Evolutionary conservation across 2,888 invertebrate genomes (phyloP).

Genomic region (Drosophila picticornis): DNA sequence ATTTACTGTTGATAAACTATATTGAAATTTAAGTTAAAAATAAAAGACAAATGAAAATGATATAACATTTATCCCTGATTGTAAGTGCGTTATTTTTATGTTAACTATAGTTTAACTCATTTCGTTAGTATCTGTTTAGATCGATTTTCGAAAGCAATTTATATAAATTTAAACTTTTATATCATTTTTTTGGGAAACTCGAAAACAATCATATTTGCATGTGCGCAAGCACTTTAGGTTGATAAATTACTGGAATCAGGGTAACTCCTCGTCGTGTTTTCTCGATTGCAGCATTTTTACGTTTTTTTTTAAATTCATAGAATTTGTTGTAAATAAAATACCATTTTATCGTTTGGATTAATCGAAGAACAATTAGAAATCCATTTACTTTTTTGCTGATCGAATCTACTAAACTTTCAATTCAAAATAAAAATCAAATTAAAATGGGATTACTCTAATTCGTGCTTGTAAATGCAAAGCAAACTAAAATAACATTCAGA

Average conservation of each 20-base stretch:
- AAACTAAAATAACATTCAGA: conserved; percentile 50
- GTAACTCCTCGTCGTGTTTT: not conserved
- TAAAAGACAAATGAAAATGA: not conserved
- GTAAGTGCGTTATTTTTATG: not conserved
- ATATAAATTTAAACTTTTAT: not conserved
- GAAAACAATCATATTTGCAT: not conserved
- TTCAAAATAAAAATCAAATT: conserved; percentile 18
- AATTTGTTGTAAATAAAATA: not conserved
- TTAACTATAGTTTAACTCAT: not conserved
- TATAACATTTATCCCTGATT: not conserved
- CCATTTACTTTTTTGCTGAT: conserved; percentile 3
- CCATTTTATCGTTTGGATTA: not conserved
- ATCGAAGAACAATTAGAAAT: conserved; percentile 12
- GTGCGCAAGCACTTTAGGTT: not conserved
- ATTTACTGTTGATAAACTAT: not conserved
- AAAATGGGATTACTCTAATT: conserved; percentile 31
- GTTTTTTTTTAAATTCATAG: not conserved
- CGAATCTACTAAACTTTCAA: conserved; percentile 24
- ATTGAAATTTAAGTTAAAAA: not conserved
- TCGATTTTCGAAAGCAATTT: not conserved
- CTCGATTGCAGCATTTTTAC: not conserved
- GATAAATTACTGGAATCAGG: not conserved
- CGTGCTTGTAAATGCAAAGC: not conserved
- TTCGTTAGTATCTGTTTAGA: not conserved
- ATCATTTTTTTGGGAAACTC: not conserved